Base-by-base conservation (phyloP, 2,113 vertebrate genomes). In the Zapornia atra region DNA sequence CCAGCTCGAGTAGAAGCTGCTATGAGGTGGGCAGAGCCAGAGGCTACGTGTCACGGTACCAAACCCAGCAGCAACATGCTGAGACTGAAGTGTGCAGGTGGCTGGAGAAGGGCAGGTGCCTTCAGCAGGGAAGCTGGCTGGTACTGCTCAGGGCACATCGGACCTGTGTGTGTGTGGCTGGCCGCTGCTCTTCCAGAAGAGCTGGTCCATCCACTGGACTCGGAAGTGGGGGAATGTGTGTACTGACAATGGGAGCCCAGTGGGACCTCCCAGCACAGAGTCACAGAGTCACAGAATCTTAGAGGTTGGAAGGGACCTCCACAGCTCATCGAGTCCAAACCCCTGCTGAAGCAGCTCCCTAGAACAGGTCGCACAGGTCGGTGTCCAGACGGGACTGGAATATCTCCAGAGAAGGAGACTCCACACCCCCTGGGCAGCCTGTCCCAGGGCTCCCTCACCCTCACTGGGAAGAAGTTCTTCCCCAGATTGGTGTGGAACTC, bases 51-150 rank as follows among this genome's bases (percentile, higher is more conserved):
- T 5, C 19, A 18, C 0, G 2, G 12, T 40, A 28, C 42, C 66
- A 26, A 50, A 51, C 7, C 46, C 2, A 65, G 44, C 36, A 51
- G 50, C 44, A 24, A 40, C 36, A 5, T 2, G 0, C 3, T 0
- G 10, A 31, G 26, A n/a, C n/a, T 4, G 0, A 60, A 40, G 61
- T 2, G 3, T 42, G 16, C 34, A 16, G 15, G 36, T 48, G 59
- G 13, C 31, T 66, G 60, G 36, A 57, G 42, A 51, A 34, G 26
- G 60, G 14, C 60, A 26, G 51, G 16, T 33, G 31, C 31, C 53
- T 42, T 24, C 57, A n/a, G 44, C 31, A 18, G 2, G 9, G 13
- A 10, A 68, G 53, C 29, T 15, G 28, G 9, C 4, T 10, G 53
- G 33, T 28, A 13, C 69, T 25, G 42, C 9, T 6, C 34, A 11